Evolutionary conservation across 2,113 vertebrate genomes (phyloP).

Genomic region (Eudyptes chrysolophus): DNA sequence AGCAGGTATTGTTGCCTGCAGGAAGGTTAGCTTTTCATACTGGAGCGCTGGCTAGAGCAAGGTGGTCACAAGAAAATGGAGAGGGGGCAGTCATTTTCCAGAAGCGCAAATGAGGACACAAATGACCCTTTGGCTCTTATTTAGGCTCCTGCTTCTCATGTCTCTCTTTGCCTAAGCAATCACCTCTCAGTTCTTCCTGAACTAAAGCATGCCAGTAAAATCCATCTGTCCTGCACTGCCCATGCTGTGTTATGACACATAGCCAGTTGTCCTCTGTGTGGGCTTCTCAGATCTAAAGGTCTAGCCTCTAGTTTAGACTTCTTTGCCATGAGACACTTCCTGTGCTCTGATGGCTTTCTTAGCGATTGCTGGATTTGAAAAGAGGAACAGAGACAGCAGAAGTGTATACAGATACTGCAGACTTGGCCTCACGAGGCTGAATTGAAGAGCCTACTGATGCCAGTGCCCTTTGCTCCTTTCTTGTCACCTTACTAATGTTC

Average conservation of each 20-base stretch:
- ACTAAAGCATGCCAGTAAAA: background rate
- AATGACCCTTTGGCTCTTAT: background rate
- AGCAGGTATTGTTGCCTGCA: background rate
- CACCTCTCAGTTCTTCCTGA: background rate
- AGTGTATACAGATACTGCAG: background rate
- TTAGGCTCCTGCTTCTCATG: background rate
- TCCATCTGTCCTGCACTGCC: background rate
- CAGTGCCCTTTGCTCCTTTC: background rate
- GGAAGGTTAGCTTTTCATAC: background rate
- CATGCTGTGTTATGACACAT: background rate
- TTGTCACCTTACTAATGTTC: background rate
- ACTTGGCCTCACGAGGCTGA: background rate
- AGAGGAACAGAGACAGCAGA: background rate
- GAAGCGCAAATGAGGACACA: constrained; percentile 20
- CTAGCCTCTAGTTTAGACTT: background rate
- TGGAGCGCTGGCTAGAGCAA: background rate
- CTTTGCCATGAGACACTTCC: background rate
- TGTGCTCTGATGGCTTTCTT: background rate
- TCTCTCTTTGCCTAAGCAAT: background rate
- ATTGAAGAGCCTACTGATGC: background rate
- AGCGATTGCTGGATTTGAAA: background rate
- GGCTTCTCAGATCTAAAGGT: background rate
- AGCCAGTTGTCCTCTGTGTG: background rate
- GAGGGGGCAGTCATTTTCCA: background rate
- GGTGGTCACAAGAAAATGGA: background rate